Conservation (phyloP, 1,140 invertebrate species). For the Bactericera cockerelli region DNA sequence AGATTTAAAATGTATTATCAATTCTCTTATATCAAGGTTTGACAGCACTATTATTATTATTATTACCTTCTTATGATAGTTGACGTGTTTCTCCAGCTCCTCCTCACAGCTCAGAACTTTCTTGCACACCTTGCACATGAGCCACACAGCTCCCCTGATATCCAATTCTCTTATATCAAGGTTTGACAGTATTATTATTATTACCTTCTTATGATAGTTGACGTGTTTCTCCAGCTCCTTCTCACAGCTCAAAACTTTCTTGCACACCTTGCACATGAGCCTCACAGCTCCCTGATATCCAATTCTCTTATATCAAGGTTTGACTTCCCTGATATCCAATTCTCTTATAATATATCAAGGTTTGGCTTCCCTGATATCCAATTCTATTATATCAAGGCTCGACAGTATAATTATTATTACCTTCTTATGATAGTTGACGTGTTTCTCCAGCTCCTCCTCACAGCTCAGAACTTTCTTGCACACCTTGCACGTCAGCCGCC, state of each 20-base stretch:
- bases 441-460: conserved; percentile 1
- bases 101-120: neutral
- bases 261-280: neutral
- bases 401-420: too few relatives aligned
- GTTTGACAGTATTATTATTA: too few relatives aligned
- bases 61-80: conserved; percentile 1
- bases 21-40: too few relatives aligned
- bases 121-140: neutral
- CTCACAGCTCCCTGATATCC: too few relatives aligned
- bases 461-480: neutral
- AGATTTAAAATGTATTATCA: too few relatives aligned
- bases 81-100: neutral
- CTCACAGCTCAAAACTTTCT: neutral
- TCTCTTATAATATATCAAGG: too few relatives aligned
- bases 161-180: too few relatives aligned
- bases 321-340: too few relatives aligned
- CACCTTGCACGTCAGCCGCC: neutral
- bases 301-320: too few relatives aligned
- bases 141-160: too few relatives aligned
- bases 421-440: neutral
- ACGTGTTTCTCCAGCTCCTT: conserved; percentile 1
- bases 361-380: neutral
- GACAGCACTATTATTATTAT: too few relatives aligned
- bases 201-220: neutral
- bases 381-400: too few relatives aligned